Conservation (phyloP, 1,140 invertebrate genomes). For the Steinernema khuongi region DNA sequence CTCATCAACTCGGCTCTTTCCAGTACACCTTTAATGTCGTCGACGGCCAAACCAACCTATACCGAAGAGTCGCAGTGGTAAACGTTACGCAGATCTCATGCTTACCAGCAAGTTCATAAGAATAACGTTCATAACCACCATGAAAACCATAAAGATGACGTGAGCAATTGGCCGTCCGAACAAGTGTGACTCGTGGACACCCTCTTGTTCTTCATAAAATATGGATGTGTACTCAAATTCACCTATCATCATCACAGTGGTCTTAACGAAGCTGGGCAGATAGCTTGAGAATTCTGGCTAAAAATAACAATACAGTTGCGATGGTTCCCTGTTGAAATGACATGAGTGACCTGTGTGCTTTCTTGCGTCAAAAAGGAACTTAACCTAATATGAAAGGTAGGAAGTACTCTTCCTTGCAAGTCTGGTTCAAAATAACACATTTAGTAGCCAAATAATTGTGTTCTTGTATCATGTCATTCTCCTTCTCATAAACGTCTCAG, state of each 20-base stretch:
- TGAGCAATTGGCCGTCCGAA: slow-evolving; percentile 52
- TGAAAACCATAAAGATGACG: slow-evolving; percentile 59
- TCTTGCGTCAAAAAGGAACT: too few relatives aligned
- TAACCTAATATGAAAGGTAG: too few relatives aligned
- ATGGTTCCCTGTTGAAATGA: too few relatives aligned
- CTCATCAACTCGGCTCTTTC: slow-evolving; percentile 63
- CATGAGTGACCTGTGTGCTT: too few relatives aligned
- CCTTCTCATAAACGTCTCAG: slow-evolving; percentile 4
- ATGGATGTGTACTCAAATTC: slow-evolving; percentile 61
- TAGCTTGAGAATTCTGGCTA: slow-evolving; percentile 36
- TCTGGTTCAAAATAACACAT: background rate
- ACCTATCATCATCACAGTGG: slow-evolving; percentile 62
- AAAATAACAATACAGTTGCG: slow-evolving; percentile 49
- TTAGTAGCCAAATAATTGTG: too few relatives aligned
- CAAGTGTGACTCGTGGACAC: slow-evolving; percentile 24
- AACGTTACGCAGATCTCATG: background rate
- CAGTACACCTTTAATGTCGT: slow-evolving; percentile 62
- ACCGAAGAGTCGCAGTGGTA: slow-evolving; percentile 13
- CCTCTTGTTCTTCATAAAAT: slow-evolving; percentile 43
- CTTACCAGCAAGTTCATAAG: slow-evolving; percentile 62
- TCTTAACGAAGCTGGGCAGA: slow-evolving; percentile 58
- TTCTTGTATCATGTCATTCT: too few relatives aligned
- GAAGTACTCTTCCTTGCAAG: too few relatives aligned
- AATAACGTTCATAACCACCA: slow-evolving; percentile 61
- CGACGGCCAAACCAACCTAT: slow-evolving; percentile 61